phyloP scores from a whole-genome alignment of 2,113 vertebrate genomes.

The Cettia cetti region DNA sequence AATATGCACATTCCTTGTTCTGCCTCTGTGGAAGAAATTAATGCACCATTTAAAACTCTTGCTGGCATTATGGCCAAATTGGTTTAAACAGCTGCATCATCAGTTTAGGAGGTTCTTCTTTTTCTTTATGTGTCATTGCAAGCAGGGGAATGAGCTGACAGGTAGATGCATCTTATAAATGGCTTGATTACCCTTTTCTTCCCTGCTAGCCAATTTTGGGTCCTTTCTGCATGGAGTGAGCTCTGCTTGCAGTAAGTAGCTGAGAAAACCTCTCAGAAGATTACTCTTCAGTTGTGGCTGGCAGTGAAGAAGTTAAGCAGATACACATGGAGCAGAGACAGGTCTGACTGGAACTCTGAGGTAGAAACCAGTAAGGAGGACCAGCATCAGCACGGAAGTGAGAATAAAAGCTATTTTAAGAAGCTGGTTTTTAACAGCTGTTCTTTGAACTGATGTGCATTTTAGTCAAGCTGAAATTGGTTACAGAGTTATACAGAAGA shows the following conservation, averaged over 20 bases:
- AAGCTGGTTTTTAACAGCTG: slow-evolving; percentile 1
- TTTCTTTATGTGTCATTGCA: background rate
- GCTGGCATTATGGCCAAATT: background rate
- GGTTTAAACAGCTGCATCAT: background rate
- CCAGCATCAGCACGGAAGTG: background rate
- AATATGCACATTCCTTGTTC: background rate
- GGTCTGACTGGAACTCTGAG: background rate
- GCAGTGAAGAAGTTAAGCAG: background rate
- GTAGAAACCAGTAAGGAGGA: background rate
- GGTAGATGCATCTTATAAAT: background rate
- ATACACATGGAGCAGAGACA: background rate
- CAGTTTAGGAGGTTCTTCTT: background rate
- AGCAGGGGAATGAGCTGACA: background rate
- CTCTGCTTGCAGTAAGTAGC: background rate
- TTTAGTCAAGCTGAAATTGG: background rate
- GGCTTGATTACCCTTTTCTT: background rate
- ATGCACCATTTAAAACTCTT: background rate
- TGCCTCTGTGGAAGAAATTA: background rate
- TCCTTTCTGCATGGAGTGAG: background rate
- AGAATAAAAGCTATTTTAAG: slow-evolving; percentile 53
- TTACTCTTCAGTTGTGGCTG: background rate
- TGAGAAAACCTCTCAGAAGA: background rate
- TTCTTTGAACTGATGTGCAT: background rate
- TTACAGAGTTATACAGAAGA: background rate
- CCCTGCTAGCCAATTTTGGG: background rate